Conservation (phyloP, 2,888 invertebrate species). For the Agriotes lineatus region DNA sequence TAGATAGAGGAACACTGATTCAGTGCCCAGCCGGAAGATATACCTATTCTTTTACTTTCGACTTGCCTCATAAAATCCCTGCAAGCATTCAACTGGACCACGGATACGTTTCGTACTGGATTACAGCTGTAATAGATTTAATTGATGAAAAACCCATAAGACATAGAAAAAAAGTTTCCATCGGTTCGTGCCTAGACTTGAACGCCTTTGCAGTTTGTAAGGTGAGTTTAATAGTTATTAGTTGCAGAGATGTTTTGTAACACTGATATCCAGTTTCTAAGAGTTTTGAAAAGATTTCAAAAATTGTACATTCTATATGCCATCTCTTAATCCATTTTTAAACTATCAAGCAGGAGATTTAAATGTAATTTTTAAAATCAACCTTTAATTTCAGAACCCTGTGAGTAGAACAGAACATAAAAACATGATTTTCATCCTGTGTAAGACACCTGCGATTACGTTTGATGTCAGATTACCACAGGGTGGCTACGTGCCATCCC, state of each 20-base stretch:
- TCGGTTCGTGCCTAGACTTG: constrained; percentile 8
- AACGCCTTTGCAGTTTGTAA: constrained; percentile 6
- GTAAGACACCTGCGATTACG: not conserved
- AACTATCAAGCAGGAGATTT: too few species aligned
- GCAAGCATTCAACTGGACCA: not conserved
- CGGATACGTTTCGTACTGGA: constrained; percentile 6
- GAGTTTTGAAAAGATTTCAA: too few species aligned
- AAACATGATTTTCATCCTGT: not conserved
- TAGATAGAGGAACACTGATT: not conserved
- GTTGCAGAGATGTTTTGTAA: too few species aligned
- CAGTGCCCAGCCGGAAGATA: constrained; percentile 2
- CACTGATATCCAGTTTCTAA: too few species aligned
- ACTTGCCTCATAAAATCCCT: constrained; percentile 3
- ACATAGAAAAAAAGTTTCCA: not conserved
- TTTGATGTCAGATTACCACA: constrained; percentile 4
- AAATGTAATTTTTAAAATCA: not conserved
- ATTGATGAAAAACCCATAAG: not conserved
- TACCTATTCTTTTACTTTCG: not conserved
- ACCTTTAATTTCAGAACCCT: constrained; percentile 1
- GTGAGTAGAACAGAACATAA: not conserved
- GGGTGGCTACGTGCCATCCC: constrained; percentile 11
- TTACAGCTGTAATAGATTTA: constrained; percentile 8
- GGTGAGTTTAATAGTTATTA: too few species aligned
- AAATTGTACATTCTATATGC: not conserved
- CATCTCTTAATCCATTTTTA: too few species aligned